These are phyloP conservation scores for Hoplostethus atlanticus DNA, from an alignment of 2,797 vertebrate genomes.

Conservation along the genomic window DNA sequence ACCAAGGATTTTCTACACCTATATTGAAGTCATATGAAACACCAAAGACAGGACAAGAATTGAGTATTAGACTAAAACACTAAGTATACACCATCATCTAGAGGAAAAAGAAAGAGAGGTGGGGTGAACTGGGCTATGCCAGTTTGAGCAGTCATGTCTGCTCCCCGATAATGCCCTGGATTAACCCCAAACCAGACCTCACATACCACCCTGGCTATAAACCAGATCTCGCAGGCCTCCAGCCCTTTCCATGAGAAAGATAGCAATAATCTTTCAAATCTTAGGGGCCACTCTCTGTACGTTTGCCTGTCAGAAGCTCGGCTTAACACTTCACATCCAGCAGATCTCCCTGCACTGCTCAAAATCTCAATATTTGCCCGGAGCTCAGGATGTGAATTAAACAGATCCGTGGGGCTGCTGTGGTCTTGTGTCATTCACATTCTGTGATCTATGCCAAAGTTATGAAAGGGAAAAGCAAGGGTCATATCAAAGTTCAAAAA, in stretches of 20 bases:
- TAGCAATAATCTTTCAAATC: conserved; percentile 26
- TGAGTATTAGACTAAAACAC: not conserved
- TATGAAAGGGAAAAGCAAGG: not conserved
- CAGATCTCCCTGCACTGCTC: not conserved
- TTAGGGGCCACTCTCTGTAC: not conserved
- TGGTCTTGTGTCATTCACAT: not conserved
- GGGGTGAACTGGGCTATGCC: not conserved
- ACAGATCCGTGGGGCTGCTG: not conserved
- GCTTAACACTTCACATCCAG: not conserved
- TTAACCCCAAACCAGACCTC: conserved; percentile 9
- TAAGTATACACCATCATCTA: not conserved
- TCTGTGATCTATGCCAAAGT: not conserved
- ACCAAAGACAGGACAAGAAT: not conserved
- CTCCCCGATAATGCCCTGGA: not conserved
- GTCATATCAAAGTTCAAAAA: not conserved
- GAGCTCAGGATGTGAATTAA: not conserved
- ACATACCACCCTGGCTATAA: conserved; percentile 25
- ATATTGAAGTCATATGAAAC: not conserved
- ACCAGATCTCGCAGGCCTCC: conserved; percentile 21
- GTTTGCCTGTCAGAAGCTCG: conserved; percentile 1
- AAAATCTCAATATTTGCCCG: not conserved
- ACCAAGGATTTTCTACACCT: not conserved
- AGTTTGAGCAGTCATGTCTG: not conserved
- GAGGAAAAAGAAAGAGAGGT: not conserved
- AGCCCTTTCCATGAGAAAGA: conserved; percentile 16